Conservation (phyloP, 2,888 invertebrate genomes). For the Drosophila prostipennis region DNA sequence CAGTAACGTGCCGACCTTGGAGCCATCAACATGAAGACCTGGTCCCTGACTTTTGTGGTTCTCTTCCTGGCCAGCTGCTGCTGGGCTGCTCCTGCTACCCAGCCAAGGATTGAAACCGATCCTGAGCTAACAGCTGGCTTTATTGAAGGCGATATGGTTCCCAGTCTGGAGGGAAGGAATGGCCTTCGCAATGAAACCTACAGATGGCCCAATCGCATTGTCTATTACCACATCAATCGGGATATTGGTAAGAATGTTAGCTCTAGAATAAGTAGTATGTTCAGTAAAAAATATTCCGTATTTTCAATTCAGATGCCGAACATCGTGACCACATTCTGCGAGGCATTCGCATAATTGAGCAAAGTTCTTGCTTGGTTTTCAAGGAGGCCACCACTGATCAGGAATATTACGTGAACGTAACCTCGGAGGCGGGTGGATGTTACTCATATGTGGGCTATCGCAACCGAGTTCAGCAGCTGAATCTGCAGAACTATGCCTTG, state of each 20-base stretch:
- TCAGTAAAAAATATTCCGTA: no score
- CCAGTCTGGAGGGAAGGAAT: conserved; percentile 85
- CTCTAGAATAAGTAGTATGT: no score
- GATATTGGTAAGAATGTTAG: conserved; percentile 58
- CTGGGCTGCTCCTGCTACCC: conserved; percentile 33
- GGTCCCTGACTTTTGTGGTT: background rate
- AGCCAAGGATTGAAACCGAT: conserved; percentile 82
- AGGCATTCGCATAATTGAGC: conserved; percentile 89
- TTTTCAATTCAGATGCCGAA: conserved; percentile 67
- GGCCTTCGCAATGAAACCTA: conserved; percentile 86
- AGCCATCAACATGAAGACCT: conserved; percentile 24
- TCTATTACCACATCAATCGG: conserved; percentile 86
- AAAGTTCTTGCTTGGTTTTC: conserved; percentile 89
- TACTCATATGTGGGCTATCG: conserved; percentile 90
- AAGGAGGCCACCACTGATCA: conserved; percentile 85
- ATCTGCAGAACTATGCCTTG: conserved; percentile 46
- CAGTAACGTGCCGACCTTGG: conserved; percentile 12
- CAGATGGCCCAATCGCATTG: conserved; percentile 88
- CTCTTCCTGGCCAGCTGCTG: conserved; percentile 20
- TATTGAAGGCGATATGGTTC: conserved; percentile 90
- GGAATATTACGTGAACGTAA: conserved; percentile 72
- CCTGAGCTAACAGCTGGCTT: conserved; percentile 90
- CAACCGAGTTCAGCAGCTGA: conserved; percentile 81
- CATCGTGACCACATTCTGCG: conserved; percentile 87
- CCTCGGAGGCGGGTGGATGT: conserved; percentile 86